Percentiles rank a stretch among this genome's conserved stretches.
Conservation (phyloP, 1,140 invertebrate genomes). For the Ptiloglossa arizonensis region DNA sequence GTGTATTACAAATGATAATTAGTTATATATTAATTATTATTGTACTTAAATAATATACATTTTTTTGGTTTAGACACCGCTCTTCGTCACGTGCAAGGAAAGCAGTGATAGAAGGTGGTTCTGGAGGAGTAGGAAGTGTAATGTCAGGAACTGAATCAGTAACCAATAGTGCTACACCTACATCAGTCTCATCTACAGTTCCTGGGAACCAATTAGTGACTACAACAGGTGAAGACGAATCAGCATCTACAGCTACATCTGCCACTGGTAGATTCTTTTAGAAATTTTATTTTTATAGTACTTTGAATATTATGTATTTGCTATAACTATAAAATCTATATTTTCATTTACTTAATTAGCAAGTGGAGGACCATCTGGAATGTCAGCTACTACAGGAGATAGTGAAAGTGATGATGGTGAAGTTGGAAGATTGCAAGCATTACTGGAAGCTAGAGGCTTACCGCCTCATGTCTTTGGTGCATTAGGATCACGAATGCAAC, state of each 20-base stretch:
- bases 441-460: constrained; percentile 95
- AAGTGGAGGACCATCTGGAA: constrained; percentile 78
- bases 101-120: constrained; percentile 75
- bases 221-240: constrained; percentile 74
- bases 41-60: neutral
- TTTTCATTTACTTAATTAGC: constrained; percentile 50
- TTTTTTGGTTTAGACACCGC: constrained; percentile 79
- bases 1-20: neutral
- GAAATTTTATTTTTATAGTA: neutral
- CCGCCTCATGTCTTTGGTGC: constrained; percentile 97
- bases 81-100: constrained; percentile 84
- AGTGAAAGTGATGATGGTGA: constrained; percentile 91
- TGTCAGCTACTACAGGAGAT: constrained; percentile 77
- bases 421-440: constrained; percentile 93
- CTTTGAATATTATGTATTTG: neutral
- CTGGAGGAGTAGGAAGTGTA: constrained; percentile 70
- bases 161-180: constrained; percentile 72
- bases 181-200: constrained; percentile 72
- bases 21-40: neutral
- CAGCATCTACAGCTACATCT: constrained; percentile 72
- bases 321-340: constrained; percentile 5
- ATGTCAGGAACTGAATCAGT: constrained; percentile 77
- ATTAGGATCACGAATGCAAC: constrained; percentile 97
- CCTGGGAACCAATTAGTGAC: constrained; percentile 70
- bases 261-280: constrained; percentile 67